A percentile compares a stretch with the other conserved stretches of the same genome.
Evolutionary conservation across 2,888 invertebrate species (phyloP).

Genomic region (Seira musarum): DNA sequence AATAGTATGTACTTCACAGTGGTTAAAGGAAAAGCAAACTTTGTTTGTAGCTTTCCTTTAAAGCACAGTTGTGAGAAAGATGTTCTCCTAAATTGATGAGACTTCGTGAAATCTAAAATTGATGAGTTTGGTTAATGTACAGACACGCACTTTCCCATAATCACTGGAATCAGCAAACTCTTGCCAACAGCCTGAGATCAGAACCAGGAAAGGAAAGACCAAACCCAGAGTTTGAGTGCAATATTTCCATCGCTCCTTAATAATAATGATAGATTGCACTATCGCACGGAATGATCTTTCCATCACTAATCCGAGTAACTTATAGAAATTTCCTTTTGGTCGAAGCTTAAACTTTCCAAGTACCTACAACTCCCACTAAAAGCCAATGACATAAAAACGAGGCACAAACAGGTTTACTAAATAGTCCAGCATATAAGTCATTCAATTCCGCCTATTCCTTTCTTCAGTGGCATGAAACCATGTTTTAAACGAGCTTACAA

Average conservation of each 20-base stretch:
- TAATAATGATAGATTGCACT: neutral
- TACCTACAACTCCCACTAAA: neutral
- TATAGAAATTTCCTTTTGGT: too few relatives aligned
- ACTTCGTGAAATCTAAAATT: neutral
- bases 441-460: too few relatives aligned
- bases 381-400: neutral
- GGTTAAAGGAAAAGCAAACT: too few relatives aligned
- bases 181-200: neutral
- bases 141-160: neutral
- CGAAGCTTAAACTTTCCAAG: too few relatives aligned
- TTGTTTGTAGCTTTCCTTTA: too few relatives aligned
- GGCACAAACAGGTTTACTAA: neutral
- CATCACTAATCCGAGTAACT: neutral
- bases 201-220: too few relatives aligned
- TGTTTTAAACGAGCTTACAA: neutral
- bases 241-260: neutral
- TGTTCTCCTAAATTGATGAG: neutral
- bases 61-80: too few relatives aligned
- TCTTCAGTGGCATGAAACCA: neutral
- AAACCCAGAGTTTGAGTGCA: too few relatives aligned
- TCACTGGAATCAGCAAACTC: neutral
- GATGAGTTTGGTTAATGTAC: neutral
- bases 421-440: too few relatives aligned
- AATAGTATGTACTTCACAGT: too few relatives aligned
- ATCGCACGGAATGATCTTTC: neutral